These are phyloP conservation scores for Osmoderma eremita DNA, from an alignment of 2,888 invertebrate genomes.

Conservation along the genomic window DNA sequence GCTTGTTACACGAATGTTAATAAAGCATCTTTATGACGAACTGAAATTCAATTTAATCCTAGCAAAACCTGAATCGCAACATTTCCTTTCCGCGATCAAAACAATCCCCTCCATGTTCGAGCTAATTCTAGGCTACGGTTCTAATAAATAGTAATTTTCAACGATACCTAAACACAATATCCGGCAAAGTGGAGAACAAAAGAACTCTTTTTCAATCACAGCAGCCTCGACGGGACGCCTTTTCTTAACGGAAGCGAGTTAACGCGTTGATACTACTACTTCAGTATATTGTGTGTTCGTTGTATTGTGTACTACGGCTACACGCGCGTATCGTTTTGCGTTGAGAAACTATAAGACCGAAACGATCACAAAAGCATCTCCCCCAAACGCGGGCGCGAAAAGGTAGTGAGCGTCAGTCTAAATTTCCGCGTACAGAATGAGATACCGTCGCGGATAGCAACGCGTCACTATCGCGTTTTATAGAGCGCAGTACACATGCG, in stretches of 20 bases:
- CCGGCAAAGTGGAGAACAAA: conserved; percentile 28
- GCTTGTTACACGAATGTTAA: too few species aligned
- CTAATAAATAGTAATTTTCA: conserved; percentile 20
- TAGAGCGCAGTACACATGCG: conserved; percentile 42
- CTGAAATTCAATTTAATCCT: too few species aligned
- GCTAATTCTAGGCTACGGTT: not conserved
- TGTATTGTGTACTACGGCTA: conserved; percentile 4
- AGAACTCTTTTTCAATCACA: conserved; percentile 24
- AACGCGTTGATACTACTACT: conserved; percentile 16
- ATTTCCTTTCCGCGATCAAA: too few species aligned
- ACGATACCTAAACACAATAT: conserved; percentile 35
- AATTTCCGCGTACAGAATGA: too few species aligned
- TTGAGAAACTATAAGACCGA: conserved; percentile 30
- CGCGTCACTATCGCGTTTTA: conserved; percentile 24
- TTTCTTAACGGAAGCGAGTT: conserved; percentile 4
- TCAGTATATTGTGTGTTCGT: not conserved
- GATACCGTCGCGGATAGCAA: not conserved
- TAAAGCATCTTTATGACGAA: too few species aligned
- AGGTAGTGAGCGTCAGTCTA: too few species aligned
- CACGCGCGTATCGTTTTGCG: not conserved
- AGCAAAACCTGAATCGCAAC: too few species aligned
- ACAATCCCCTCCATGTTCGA: not conserved
- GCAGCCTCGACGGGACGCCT: not conserved
- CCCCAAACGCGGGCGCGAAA: not conserved
- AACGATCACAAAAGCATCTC: conserved; percentile 53